Base-by-base conservation (phyloP, 2,797 vertebrate genomes). In the Gobio occitaniae region DNA sequence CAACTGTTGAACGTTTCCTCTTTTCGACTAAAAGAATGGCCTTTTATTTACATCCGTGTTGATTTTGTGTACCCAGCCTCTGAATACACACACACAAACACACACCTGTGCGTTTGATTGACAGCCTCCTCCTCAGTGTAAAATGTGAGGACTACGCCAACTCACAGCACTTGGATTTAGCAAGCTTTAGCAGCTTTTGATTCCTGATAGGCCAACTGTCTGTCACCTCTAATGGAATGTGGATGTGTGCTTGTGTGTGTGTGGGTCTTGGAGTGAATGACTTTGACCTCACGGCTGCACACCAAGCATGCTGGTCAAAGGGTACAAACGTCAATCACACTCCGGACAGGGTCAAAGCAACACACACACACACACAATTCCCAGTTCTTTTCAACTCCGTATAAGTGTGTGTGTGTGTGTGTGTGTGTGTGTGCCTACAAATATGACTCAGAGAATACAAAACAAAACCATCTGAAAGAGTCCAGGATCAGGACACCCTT, bases 231-330 rank as follows among this genome's bases (percentile, higher is more conserved):
- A 65, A 69, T 76, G 72, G 50, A 52, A 54, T 75, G 72, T 75
- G 50, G 48, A 75, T 10, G 50, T 75, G 47, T 32, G n/a, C 6
- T 11, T 44, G 66, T 63, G 66, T 86, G 72, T 86, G 44, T 78
- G 56, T 78, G 54, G 74, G 38, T 68, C 89, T 93, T 92, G 83
- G 83, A 88, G 90, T 92, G 92, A 94, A 94, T 94, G 89, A 91
- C 87, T 94, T 93, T 94, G 94, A 95, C 94, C 94, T 91, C n/a
- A 17, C 3, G 29, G 91, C 91, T 94, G 91, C 92, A 87, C 89
- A 87, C 19, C 47, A 86, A 92, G 93, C 94, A 93, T 82, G 84
- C 87, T 88, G 89, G 89, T 91, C 90, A 90, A 63, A 87, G 59
- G 84, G 54, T 75, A 82, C 70, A 80, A 84, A 78, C 32, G 76